phyloP scores from a whole-genome alignment of 2,888 invertebrate species.

The Siphonodentalium dalli region DNA sequence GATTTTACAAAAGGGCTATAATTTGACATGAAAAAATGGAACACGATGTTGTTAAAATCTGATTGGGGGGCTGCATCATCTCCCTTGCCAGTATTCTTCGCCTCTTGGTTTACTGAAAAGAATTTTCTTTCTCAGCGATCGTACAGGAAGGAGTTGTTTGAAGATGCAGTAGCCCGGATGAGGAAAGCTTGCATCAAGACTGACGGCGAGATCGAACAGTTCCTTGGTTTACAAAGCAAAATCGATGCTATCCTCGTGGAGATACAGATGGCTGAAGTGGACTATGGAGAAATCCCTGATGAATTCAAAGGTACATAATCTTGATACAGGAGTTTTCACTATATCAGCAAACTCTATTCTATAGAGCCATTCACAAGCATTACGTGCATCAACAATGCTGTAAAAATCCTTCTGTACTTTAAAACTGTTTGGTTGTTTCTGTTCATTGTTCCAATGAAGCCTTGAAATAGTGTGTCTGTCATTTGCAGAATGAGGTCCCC shows the following conservation, averaged over 20 bases:
- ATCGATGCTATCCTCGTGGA: constrained; percentile 73
- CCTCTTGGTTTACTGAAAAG: background rate
- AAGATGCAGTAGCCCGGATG: constrained; percentile 85
- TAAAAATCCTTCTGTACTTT: no score
- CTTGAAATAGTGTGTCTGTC: no score
- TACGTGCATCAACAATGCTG: no score
- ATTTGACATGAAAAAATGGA: no score
- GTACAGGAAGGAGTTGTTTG: constrained; percentile 90
- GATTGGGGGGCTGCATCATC: no score
- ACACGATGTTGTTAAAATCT: no score
- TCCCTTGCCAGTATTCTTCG: background rate
- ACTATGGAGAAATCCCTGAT: constrained; percentile 93
- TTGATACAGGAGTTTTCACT: background rate
- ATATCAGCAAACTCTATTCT: no score
- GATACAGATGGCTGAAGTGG: constrained; percentile 88
- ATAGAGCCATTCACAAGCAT: no score
- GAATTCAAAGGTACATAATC: constrained; percentile 79
- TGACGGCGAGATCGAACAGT: constrained; percentile 83
- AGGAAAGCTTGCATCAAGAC: constrained; percentile 85
- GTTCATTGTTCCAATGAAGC: no score
- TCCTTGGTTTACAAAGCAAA: constrained; percentile 68
- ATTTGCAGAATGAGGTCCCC: no score
- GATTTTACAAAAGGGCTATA: no score
- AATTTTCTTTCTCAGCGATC: constrained; percentile 75
- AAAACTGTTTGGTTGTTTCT: no score